Percentiles rank a stretch among this genome's conserved stretches.
These are phyloP conservation scores for Serrognathus titanus DNA, from an alignment of 2,888 invertebrate genomes.

Conservation along the genomic window DNA sequence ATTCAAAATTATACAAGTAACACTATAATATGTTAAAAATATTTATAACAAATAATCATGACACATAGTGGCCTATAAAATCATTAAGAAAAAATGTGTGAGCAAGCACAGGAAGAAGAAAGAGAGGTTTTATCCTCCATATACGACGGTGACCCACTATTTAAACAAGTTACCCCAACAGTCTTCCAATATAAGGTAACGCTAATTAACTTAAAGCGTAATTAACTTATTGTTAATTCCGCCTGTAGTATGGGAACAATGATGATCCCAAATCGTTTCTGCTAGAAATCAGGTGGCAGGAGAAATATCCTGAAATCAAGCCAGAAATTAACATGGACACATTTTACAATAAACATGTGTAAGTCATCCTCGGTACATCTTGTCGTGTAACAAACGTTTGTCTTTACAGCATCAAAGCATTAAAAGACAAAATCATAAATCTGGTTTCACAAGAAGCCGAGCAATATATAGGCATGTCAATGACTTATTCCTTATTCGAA, in stretches of 20 bases:
- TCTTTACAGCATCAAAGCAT: slow-evolving; percentile 58
- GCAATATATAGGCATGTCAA: slow-evolving; percentile 83
- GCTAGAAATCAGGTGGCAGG: slow-evolving; percentile 83
- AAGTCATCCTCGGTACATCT: slow-evolving; percentile 49
- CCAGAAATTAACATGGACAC: slow-evolving; percentile 83
- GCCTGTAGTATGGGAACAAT: slow-evolving; percentile 74
- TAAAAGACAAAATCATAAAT: slow-evolving; percentile 67
- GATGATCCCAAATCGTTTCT: slow-evolving; percentile 77
- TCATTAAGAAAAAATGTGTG: slow-evolving; percentile 6
- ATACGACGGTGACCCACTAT: slow-evolving; percentile 88
- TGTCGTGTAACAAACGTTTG: neutral
- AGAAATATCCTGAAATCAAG: slow-evolving; percentile 78
- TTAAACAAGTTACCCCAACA: slow-evolving; percentile 73
- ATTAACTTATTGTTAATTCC: neutral
- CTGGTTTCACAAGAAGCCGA: slow-evolving; percentile 69
- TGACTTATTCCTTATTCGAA: slow-evolving; percentile 94
- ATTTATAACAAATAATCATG: too few species aligned
- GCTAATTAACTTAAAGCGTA: neutral
- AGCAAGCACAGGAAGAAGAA: slow-evolving; percentile 80
- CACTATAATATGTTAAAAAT: too few species aligned
- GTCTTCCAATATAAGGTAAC: slow-evolving; percentile 89
- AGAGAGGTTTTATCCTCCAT: slow-evolving; percentile 87
- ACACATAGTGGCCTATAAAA: too few species aligned
- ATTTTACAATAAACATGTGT: slow-evolving; percentile 93
- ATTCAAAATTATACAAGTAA: too few species aligned